phyloP scores from a whole-genome alignment of 2,113 vertebrate species.

The Silurus meridionalis region DNA sequence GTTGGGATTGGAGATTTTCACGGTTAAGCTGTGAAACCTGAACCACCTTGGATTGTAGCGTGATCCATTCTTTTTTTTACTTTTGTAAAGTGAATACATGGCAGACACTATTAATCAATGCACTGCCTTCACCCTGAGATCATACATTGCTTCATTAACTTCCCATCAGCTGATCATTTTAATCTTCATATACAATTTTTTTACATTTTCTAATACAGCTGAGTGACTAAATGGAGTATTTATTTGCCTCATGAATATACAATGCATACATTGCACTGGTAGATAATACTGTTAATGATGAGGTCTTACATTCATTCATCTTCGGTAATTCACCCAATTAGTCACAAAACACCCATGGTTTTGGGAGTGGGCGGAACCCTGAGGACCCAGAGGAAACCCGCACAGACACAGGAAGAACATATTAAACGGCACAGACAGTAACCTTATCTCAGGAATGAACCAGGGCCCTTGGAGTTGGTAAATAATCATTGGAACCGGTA shows the following conservation, averaged over 20 bases:
- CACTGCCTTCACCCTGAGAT: not conserved
- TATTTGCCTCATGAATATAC: not conserved
- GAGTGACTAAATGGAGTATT: not conserved
- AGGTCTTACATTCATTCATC: not conserved
- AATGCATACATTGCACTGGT: not conserved
- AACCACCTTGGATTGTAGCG: constrained; percentile 17
- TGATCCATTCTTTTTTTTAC: not conserved
- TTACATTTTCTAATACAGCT: not conserved
- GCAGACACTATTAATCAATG: not conserved
- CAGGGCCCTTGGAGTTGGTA: not conserved
- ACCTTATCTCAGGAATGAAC: not conserved
- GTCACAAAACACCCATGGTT: not conserved
- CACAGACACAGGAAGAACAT: not conserved
- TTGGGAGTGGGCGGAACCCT: not conserved
- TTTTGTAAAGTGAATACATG: constrained; percentile 8
- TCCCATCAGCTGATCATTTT: constrained; percentile 13
- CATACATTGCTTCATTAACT: not conserved
- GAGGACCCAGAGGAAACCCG: not conserved
- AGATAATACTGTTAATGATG: not conserved
- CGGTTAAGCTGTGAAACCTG: constrained; percentile 38
- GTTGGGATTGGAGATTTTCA: constrained; percentile 9
- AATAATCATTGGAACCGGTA: not conserved
- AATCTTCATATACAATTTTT: not conserved
- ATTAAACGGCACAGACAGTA: not conserved
- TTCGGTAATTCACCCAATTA: not conserved